Percentiles rank a stretch among this genome's conserved stretches.
These are phyloP conservation scores for Coleophora deauratella DNA, from an alignment of 2,888 invertebrate genomes.

Conservation along the genomic window DNA sequence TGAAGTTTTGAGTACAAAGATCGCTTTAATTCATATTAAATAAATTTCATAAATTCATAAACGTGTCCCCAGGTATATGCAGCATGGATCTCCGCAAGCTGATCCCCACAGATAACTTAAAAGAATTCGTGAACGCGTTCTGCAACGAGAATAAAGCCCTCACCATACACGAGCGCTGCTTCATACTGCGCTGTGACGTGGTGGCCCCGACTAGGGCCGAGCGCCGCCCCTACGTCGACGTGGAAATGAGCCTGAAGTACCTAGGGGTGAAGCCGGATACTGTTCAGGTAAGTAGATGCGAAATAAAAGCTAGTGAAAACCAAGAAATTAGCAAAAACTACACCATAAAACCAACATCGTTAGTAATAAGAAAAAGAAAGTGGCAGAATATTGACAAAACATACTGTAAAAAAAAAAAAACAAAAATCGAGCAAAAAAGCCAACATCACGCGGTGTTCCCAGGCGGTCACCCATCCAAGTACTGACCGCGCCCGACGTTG, in stretches of 20 bases:
- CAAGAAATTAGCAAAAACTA: too few relatives aligned
- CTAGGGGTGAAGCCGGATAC: slow-evolving; percentile 27
- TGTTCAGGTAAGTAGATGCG: too few relatives aligned
- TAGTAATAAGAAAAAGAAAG: too few relatives aligned
- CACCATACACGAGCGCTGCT: slow-evolving; percentile 59
- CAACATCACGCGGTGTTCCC: slow-evolving; percentile 59
- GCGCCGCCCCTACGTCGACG: slow-evolving; percentile 57
- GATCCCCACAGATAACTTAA: slow-evolving; percentile 49
- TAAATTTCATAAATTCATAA: too few relatives aligned
- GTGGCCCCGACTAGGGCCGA: slow-evolving; percentile 12
- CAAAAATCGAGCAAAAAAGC: slow-evolving; percentile 43
- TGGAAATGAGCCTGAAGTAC: slow-evolving; percentile 65
- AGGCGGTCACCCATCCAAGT: slow-evolving; percentile 69
- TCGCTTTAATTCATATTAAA: too few relatives aligned
- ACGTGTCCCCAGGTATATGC: slow-evolving; percentile 53
- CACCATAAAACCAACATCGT: too few relatives aligned
- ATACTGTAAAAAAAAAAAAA: too few relatives aligned
- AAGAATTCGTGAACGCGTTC: slow-evolving; percentile 46
- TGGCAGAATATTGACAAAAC: too few relatives aligned
- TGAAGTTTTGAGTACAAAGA: too few relatives aligned
- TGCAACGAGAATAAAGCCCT: slow-evolving; percentile 44
- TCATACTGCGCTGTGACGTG: slow-evolving; percentile 41
- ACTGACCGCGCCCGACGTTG: slow-evolving; percentile 66
- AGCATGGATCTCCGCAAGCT: slow-evolving; percentile 69
- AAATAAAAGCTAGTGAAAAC: too few relatives aligned